phyloP scores from a whole-genome alignment of 2,113 vertebrate species.

The Mastomys coucha region DNA sequence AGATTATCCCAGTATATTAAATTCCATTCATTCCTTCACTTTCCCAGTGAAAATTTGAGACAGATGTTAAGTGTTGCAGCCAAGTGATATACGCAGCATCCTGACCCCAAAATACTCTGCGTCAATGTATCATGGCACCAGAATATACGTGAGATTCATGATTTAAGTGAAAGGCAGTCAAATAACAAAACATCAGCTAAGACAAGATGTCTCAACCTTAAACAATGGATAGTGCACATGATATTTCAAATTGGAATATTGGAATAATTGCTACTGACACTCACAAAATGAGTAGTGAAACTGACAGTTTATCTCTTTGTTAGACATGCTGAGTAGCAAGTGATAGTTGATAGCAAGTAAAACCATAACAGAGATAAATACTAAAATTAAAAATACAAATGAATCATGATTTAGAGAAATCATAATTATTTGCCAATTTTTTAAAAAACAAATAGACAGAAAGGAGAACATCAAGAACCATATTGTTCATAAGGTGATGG shows the following conservation, averaged over 20 bases:
- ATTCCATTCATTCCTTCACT: neutral
- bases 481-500: neutral
- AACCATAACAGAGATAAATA: neutral
- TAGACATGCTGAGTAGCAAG: neutral
- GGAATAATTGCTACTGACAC: neutral
- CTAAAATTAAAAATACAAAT: neutral
- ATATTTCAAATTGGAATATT: neutral
- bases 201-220: neutral
- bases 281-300: neutral
- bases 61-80: neutral
- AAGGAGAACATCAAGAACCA: neutral
- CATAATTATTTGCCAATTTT: neutral
- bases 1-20: neutral
- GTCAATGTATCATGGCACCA: too few relatives aligned
- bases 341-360: neutral
- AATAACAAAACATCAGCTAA: neutral
- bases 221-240: neutral
- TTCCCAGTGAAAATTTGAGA: neutral
- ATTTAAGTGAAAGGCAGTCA: neutral
- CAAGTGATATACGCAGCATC: neutral
- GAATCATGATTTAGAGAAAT: neutral
- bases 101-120: neutral
- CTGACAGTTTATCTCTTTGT: neutral
- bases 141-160: neutral
- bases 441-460: neutral